phyloP scores from a whole-genome alignment of 2,797 vertebrate genomes.

The Bovichtus diacanthus region DNA sequence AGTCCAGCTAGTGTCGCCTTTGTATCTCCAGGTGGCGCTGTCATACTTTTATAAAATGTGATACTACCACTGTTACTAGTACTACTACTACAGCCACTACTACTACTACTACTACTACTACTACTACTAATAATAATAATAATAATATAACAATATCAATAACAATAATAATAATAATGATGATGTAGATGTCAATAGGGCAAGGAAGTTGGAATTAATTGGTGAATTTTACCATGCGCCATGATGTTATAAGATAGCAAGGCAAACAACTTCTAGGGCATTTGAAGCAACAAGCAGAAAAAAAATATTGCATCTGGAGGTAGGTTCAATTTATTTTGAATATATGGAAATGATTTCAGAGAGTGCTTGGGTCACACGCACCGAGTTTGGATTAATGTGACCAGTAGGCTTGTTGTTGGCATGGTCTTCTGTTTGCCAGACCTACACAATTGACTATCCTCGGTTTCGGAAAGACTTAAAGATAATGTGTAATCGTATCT shows the following conservation, averaged over 20 bases:
- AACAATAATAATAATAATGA: not conserved
- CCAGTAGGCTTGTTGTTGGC: conserved; percentile 10
- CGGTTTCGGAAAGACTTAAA: not conserved
- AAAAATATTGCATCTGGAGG: conserved; percentile 39
- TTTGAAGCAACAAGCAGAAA: conserved; percentile 3
- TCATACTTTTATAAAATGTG: conserved; percentile 1
- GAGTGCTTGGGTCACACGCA: conserved; percentile 27
- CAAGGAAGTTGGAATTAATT: no score
- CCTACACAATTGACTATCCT: not conserved
- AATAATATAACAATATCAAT: no score
- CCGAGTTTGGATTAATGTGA: conserved; percentile 29
- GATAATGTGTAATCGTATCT: not conserved
- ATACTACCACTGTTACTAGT: no score
- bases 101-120: not conserved
- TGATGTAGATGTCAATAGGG: no score
- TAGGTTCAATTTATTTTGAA: conserved; percentile 65
- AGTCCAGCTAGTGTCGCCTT: conserved; percentile 1
- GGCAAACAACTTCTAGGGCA: not conserved
- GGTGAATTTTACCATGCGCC: not conserved
- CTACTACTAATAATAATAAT: not conserved
- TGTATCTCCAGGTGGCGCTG: conserved; percentile 65
- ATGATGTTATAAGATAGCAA: not conserved
- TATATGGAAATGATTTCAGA: conserved; percentile 66
- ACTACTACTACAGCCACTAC: not conserved
- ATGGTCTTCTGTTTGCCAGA: conserved; percentile 11